These are phyloP conservation scores for Drosophila parabipectinata DNA, from an alignment of 1,140 invertebrate species.

Conservation along the genomic window DNA sequence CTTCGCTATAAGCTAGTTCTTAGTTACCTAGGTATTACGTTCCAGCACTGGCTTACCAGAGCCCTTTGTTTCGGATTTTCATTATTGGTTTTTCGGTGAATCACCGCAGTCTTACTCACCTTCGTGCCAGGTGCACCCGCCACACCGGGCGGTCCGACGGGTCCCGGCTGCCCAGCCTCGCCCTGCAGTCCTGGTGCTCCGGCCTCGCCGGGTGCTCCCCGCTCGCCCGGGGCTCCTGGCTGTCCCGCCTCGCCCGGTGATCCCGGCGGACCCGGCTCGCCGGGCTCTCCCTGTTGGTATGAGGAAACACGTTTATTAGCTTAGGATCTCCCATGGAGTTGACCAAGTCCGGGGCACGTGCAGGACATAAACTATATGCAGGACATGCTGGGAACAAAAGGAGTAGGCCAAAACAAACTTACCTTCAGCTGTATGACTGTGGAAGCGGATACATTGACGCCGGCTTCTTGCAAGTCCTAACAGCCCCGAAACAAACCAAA, in stretches of 20 bases:
- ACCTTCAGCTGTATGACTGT: constrained; percentile 96
- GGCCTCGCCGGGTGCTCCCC: constrained; percentile 86
- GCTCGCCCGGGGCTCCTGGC: constrained; percentile 92
- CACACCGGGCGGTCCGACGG: constrained; percentile 88
- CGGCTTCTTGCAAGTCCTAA: constrained; percentile 94
- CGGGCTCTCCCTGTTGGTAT: constrained; percentile 91
- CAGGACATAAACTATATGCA: constrained; percentile 44
- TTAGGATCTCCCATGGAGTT: constrained; percentile 21
- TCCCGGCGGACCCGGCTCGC: constrained; percentile 94
- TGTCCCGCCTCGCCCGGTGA: constrained; percentile 91
- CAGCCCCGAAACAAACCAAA: constrained; percentile 56
- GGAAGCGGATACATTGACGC: constrained; percentile 94
- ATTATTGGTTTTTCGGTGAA: constrained; percentile 26
- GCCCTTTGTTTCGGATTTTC: constrained; percentile 26
- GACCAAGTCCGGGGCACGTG: constrained; percentile 26
- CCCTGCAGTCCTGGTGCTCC: constrained; percentile 84
- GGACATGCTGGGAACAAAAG: constrained; percentile 29
- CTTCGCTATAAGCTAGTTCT: neutral
- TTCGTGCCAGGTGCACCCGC: constrained; percentile 89
- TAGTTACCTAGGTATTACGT: neutral
- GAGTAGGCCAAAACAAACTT: constrained; percentile 84
- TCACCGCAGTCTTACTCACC: constrained; percentile 85
- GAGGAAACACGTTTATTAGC: constrained; percentile 62
- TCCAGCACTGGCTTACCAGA: neutral
- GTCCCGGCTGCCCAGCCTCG: constrained; percentile 87